Base-by-base conservation (phyloP, 2,113 vertebrate genomes). In the Centropristis striata region DNA sequence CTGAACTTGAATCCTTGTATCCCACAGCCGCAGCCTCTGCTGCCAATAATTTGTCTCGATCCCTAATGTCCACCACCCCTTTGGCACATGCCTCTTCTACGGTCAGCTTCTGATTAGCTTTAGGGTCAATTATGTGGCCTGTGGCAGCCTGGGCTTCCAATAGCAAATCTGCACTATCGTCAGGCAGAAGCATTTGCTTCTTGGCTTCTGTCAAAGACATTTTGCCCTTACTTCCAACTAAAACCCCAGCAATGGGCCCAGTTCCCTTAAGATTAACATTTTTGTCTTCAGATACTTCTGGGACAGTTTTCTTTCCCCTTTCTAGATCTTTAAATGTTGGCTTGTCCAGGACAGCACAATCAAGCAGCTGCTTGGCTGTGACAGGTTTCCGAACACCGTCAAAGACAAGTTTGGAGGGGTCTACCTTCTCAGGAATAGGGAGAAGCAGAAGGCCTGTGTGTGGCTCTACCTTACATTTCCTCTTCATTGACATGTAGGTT, bases 121-220 rank as follows among this genome's bases (percentile, higher is more conserved):
- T 95, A 1, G 97, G 96, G 74, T 99, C 97, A 81, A 98, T 97
- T 54, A 99, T 95, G 0, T 97, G 96, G 18, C 98, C 98, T 2
- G 98, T 99, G 42, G 98, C 97, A 73, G 97, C 97, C 85, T 99
- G 98, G 16, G 97, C 97, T 88, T 99, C 97, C 16, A 99, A 87
- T 8, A 99, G 95, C 88, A 96, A 93, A 78, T 96, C 91, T 11
- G 96, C 95, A 1, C 94, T 95, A 57, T 98, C 95, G 13, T 94
- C 90, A 20, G 95, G 85, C 65, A 99, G 80, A 2, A 98, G 77
- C 39, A 95, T 94, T 82, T 96, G 94, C 50, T 95, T 94, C 84
- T 97, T 98, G 73, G 97, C 98, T 80, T 99, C 97, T 5, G 96
- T 94, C 21, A 99, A 90, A 0, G 97, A 96, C 82, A 98, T 96